Percentiles rank a stretch among this genome's conserved stretches.
These are phyloP conservation scores for Littorina saxatilis DNA, from an alignment of 1,140 invertebrate genomes.

Conservation along the genomic window DNA sequence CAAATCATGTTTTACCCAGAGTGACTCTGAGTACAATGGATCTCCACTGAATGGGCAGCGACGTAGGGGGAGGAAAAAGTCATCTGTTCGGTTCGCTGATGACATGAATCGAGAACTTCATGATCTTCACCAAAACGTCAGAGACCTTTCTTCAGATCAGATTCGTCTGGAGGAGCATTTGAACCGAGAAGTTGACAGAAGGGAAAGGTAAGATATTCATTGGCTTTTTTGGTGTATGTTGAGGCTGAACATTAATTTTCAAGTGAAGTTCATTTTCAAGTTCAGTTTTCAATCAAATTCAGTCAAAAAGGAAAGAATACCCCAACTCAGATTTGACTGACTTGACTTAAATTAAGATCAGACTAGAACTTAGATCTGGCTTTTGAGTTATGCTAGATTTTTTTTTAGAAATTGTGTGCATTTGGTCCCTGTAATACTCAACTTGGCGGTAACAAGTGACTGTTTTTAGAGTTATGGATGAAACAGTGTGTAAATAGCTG, in stretches of 20 bases:
- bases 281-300: no score
- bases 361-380: no score
- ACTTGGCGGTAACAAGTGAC: no score
- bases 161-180: conserved; percentile 66
- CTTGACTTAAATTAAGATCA: no score
- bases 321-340: neutral
- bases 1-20: conserved; percentile 51
- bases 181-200: conserved; percentile 67
- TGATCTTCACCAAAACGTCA: conserved; percentile 66
- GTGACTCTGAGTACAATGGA: conserved; percentile 66
- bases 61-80: conserved; percentile 53
- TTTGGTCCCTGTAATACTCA: no score
- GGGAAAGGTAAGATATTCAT: conserved; percentile 56
- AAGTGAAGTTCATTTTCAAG: no score
- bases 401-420: no score
- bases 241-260: neutral
- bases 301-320: no score
- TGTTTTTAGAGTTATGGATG: no score
- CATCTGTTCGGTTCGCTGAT: conserved; percentile 72
- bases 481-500: no score
- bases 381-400: no score
- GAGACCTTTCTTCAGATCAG: conserved; percentile 71
- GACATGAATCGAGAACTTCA: conserved; percentile 73
- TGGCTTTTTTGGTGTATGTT: neutral
- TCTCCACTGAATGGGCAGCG: conserved; percentile 51